Evolutionary conservation across 2,113 vertebrate genomes (phyloP).

Genomic region (Todiramphus chloris): DNA sequence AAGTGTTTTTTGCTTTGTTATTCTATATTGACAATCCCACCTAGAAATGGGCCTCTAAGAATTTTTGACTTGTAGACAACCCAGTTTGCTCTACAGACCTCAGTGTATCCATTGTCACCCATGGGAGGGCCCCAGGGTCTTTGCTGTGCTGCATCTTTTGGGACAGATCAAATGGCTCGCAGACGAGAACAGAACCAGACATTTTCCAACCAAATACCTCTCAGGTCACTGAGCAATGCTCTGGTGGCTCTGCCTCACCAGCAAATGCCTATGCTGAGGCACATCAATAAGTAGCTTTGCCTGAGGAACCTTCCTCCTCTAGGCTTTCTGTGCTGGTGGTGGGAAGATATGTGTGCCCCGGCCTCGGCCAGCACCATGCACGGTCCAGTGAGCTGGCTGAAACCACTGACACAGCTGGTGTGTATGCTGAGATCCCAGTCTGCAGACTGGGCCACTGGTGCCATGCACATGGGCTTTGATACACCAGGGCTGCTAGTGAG

Average conservation of each 20-base stretch:
- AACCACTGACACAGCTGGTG: not conserved
- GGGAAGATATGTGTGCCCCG: not conserved
- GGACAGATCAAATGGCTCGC: constrained; percentile 52
- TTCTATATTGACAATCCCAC: constrained; percentile 53
- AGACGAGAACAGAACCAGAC: constrained; percentile 67
- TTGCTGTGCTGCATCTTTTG: not conserved
- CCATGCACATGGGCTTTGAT: not conserved
- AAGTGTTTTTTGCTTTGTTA: constrained; percentile 49
- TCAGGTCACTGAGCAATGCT: constrained; percentile 71
- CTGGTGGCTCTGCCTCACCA: constrained; percentile 59
- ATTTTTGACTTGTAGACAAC: constrained; percentile 45
- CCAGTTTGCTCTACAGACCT: not conserved
- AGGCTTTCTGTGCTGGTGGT: not conserved
- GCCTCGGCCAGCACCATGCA: not conserved
- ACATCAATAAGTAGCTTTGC: constrained; percentile 31
- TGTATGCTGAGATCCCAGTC: not conserved
- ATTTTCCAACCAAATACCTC: constrained; percentile 68
- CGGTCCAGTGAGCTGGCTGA: not conserved
- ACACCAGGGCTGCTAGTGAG: not conserved
- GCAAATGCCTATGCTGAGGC: constrained; percentile 27
- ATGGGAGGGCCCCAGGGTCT: constrained; percentile 35
- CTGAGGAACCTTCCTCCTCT: constrained; percentile 24
- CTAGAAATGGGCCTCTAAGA: constrained; percentile 40
- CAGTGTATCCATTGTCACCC: constrained; percentile 29
- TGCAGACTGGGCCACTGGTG: too few species aligned